Conservation (phyloP, 2,797 vertebrate species). For the Notolabrus celidotus region DNA sequence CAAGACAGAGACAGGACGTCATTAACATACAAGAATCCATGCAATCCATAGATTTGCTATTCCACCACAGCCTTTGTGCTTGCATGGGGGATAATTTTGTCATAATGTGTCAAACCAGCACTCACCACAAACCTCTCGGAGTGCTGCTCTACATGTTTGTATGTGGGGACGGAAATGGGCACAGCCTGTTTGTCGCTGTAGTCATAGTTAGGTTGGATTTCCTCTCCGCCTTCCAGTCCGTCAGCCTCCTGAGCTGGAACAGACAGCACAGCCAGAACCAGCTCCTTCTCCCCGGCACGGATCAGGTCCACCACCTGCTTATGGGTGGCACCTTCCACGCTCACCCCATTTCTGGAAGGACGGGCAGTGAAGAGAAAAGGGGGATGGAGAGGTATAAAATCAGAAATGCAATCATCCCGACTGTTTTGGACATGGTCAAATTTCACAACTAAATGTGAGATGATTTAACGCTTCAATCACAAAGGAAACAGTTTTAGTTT, state of each 20-base stretch:
- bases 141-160: slow-evolving; percentile 97
- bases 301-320: slow-evolving; percentile 99
- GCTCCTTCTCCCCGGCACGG: slow-evolving; percentile 94
- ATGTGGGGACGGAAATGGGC: slow-evolving; percentile 96
- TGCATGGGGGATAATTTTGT: no score
- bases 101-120: slow-evolving; percentile 18
- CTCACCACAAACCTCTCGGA: slow-evolving; percentile 97
- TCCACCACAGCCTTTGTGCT: no score
- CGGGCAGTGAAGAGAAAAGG: background rate
- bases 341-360: slow-evolving; percentile 90
- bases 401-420: background rate
- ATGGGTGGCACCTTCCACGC: slow-evolving; percentile 96
- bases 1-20: slow-evolving; percentile 2
- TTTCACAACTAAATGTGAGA: background rate
- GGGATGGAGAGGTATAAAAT: background rate
- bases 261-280: slow-evolving; percentile 94
- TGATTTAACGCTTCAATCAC: background rate
- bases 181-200: slow-evolving; percentile 97
- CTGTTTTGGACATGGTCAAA: background rate
- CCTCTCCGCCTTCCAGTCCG: slow-evolving; percentile 92
- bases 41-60: no score
- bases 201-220: slow-evolving; percentile 93
- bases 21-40: no score
- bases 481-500: background rate
- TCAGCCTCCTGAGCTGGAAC: slow-evolving; percentile 94